Conservation (phyloP, 2,113 vertebrate genomes). For the Ciconia maguari region DNA sequence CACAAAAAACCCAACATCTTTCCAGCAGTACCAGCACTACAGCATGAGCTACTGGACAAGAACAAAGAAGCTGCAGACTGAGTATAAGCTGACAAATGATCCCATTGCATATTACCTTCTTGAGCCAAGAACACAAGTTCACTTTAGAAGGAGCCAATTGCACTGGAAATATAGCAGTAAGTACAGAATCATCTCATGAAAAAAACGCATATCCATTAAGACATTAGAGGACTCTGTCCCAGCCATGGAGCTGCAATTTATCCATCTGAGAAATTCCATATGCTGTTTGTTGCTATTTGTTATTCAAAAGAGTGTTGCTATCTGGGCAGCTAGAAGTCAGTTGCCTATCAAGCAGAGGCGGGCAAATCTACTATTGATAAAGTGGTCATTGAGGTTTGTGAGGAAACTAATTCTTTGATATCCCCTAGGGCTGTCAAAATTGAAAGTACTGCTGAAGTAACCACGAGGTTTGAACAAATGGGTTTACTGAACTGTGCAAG, state of each 20-base stretch:
- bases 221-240: background rate
- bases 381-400: background rate
- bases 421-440: background rate
- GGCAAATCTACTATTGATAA: background rate
- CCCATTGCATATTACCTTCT: background rate
- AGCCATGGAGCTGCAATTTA: background rate
- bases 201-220: background rate
- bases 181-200: background rate
- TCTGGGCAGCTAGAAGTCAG: background rate
- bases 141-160: background rate
- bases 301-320: background rate
- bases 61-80: background rate
- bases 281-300: background rate
- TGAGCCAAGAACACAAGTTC: background rate
- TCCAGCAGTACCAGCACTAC: background rate
- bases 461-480: background rate
- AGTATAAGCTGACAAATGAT: background rate
- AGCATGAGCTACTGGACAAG: background rate
- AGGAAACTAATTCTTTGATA: background rate
- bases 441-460: background rate
- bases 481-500: background rate
- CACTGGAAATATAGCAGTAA: background rate
- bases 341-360: background rate
- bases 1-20: background rate
- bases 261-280: background rate